phyloP scores from a whole-genome alignment of 2,888 invertebrate genomes.

The Eilema caniola region DNA sequence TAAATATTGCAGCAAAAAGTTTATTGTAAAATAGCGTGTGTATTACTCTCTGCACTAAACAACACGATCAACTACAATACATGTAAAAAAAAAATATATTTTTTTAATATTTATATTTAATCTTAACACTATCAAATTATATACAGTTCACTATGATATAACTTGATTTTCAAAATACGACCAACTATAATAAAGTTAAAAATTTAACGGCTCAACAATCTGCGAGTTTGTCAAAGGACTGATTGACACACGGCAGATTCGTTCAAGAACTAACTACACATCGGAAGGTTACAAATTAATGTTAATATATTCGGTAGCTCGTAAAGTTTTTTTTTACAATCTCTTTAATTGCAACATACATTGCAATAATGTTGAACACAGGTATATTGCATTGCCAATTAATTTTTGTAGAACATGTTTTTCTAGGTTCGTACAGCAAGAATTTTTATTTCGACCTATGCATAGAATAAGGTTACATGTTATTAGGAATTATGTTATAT shows the following conservation, averaged over 20 bases:
- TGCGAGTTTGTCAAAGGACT: background rate
- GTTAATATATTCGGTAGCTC: background rate
- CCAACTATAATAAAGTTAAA: background rate
- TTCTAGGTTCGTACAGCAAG: background rate
- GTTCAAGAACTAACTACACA: background rate
- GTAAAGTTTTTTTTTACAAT: background rate
- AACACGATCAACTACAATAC: too few relatives aligned
- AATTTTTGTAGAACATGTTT: background rate
- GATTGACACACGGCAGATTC: slow-evolving; percentile 4
- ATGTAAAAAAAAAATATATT: too few relatives aligned
- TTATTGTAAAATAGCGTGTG: too few relatives aligned
- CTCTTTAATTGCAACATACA: background rate
- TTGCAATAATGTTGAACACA: background rate
- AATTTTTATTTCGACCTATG: background rate
- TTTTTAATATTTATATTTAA: background rate
- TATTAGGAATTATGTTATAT: too few relatives aligned
- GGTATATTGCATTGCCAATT: background rate
- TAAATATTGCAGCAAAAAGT: too few relatives aligned
- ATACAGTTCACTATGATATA: background rate
- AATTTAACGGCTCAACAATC: background rate
- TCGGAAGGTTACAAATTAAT: background rate
- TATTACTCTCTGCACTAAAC: too few relatives aligned
- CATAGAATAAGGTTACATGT: too few relatives aligned
- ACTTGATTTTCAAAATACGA: background rate
- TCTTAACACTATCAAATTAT: background rate